These are phyloP conservation scores for Catalaphyllia jardinei DNA, from an alignment of 64 coral and sea anemone species.

Conservation along the genomic window DNA sequence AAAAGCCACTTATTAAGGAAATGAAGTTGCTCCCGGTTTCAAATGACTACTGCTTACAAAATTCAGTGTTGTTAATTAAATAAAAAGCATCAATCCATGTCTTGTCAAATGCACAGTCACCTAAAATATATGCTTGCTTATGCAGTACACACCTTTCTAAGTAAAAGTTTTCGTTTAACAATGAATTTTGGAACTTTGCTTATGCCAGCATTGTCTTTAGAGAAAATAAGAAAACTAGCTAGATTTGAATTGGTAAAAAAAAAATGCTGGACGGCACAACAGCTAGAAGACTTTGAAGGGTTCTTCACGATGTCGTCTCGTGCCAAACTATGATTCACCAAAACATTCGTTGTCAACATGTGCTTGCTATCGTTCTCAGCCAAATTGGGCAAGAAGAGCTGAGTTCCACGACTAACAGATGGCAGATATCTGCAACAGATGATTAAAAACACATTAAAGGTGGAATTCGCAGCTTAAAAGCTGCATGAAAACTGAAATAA, in stretches of 20 bases:
- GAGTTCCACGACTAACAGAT: constrained; percentile 33
- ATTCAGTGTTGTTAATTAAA: too few species aligned
- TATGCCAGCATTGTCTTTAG: too few species aligned
- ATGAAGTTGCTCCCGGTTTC: too few species aligned
- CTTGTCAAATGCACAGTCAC: too few species aligned
- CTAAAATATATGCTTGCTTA: too few species aligned
- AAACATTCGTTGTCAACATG: neutral
- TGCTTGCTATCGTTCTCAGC: neutral
- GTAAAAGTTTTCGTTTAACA: too few species aligned
- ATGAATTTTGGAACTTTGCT: too few species aligned
- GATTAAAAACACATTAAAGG: neutral
- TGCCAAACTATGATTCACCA: neutral
- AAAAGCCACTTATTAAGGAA: too few species aligned
- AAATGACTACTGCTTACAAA: too few species aligned
- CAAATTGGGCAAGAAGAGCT: neutral
- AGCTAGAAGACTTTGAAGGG: neutral
- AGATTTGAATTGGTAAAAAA: neutral
- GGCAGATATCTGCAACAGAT: neutral
- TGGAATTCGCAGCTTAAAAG: neutral
- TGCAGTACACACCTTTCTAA: too few species aligned
- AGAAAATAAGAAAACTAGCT: neutral
- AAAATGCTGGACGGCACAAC: neutral
- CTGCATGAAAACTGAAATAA: constrained; percentile 18
- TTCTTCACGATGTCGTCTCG: neutral
- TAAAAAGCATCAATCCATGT: too few species aligned